Evolutionary conservation across 92 coral and sea anemone species (phyloP).

Genomic region (Epizoanthus rinbou): DNA sequence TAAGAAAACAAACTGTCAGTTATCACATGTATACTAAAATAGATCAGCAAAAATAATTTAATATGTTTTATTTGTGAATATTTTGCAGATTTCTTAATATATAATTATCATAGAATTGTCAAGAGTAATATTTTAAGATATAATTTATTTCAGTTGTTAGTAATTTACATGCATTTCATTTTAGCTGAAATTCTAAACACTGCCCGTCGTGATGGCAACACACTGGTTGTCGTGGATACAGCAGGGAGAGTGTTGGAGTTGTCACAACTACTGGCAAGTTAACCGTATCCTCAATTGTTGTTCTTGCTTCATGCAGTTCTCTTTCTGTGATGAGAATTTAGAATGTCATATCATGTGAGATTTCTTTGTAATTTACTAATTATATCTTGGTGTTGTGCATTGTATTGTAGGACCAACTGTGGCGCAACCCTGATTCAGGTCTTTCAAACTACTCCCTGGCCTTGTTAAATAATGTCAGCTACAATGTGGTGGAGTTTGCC

Average conservation of each 20-base stretch:
- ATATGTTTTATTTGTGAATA: too few relatives aligned
- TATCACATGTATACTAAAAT: too few relatives aligned
- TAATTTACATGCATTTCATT: background rate
- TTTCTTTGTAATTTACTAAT: background rate
- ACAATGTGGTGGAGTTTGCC: constrained; percentile 96
- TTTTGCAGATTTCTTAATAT: too few relatives aligned
- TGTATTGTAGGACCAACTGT: constrained; percentile 83
- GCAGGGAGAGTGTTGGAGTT: constrained; percentile 95
- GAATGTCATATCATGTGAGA: background rate
- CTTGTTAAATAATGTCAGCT: constrained; percentile 94
- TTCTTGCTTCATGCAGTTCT: background rate
- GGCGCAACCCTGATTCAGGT: constrained; percentile 97
- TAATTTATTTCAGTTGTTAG: too few relatives aligned
- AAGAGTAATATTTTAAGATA: too few relatives aligned
- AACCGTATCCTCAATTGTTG: background rate
- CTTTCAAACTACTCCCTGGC: constrained; percentile 93
- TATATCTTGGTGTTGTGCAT: background rate
- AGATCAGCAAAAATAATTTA: too few relatives aligned
- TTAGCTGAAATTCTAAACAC: constrained; percentile 88
- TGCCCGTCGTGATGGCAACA: constrained; percentile 93
- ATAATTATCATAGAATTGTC: too few relatives aligned
- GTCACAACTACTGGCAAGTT: constrained; percentile 87
- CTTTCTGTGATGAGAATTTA: background rate
- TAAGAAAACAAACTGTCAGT: too few relatives aligned
- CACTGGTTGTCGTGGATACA: constrained; percentile 86